Evolutionary conservation across 2,888 invertebrate species (phyloP).

Genomic region (Petrolisthes cinctipes): DNA sequence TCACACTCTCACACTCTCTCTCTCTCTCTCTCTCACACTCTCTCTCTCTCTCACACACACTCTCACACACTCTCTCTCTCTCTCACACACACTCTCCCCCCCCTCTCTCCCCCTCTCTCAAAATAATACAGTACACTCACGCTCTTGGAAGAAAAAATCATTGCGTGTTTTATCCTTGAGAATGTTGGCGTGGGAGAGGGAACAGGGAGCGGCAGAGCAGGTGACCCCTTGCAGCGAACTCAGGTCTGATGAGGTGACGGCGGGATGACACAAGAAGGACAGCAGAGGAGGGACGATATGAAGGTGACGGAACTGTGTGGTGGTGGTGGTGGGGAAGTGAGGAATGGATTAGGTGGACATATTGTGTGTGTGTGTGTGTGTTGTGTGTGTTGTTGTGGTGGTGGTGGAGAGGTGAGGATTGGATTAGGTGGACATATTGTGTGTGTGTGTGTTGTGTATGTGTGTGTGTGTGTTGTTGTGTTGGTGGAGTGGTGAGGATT

Average conservation of each 20-base stretch:
- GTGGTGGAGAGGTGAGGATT: too few relatives aligned
- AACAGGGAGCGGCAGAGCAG: conserved; percentile 87
- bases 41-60: neutral
- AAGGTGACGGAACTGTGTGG: conserved; percentile 75
- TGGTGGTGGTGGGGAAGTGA: neutral
- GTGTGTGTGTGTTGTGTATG: too few relatives aligned
- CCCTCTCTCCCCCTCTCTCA: neutral
- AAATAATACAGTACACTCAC: conserved; percentile 70
- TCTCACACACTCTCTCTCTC: neutral
- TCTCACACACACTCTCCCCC: neutral
- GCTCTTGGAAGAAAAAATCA: conserved; percentile 80
- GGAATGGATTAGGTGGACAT: neutral
- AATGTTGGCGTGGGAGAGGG: conserved; percentile 71
- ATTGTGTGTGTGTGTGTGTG: too few relatives aligned
- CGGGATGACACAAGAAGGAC: conserved; percentile 85
- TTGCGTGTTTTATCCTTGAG: conserved; percentile 74
- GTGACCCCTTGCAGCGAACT: conserved; percentile 79
- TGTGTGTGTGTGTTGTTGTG: too few relatives aligned
- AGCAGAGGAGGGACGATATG: conserved; percentile 87
- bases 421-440: too few relatives aligned
- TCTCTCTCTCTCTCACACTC: neutral
- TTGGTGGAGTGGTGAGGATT: too few relatives aligned
- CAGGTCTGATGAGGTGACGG: conserved; percentile 82
- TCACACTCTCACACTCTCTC: neutral
- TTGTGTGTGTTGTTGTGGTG: too few relatives aligned